These are phyloP conservation scores for Drosophila mayri DNA, from an alignment of 1,140 invertebrate species.

Conservation along the genomic window DNA sequence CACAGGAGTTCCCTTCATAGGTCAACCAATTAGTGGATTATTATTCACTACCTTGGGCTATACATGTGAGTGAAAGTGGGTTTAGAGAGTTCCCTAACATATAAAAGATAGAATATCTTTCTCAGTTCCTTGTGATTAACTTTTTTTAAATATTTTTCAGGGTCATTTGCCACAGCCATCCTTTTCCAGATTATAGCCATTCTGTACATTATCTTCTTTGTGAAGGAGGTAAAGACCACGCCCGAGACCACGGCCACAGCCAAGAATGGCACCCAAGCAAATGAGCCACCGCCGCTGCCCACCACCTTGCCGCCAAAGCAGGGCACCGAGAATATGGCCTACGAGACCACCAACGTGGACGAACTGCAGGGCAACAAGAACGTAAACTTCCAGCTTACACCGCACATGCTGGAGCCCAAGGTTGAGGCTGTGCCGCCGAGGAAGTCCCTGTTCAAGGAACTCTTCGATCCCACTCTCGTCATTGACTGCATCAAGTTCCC, in stretches of 20 bases:
- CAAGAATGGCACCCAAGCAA: slow-evolving; percentile 7
- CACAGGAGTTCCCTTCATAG: slow-evolving; percentile 72
- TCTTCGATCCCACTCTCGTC: slow-evolving; percentile 81
- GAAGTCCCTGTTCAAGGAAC: slow-evolving; percentile 61
- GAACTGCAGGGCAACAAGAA: slow-evolving; percentile 71
- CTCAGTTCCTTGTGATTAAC: neutral
- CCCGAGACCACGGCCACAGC: slow-evolving; percentile 14
- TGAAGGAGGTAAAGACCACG: slow-evolving; percentile 72
- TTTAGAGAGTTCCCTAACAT: neutral
- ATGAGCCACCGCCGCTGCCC: slow-evolving; percentile 39
- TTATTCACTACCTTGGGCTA: slow-evolving; percentile 75
- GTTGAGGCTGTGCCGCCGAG: slow-evolving; percentile 41
- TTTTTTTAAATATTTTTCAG: slow-evolving; percentile 26
- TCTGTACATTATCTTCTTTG: slow-evolving; percentile 75
- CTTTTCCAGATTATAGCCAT: slow-evolving; percentile 77
- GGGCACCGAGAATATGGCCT: slow-evolving; percentile 75
- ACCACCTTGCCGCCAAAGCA: slow-evolving; percentile 34
- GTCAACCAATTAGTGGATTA: slow-evolving; percentile 70
- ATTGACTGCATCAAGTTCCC: slow-evolving; percentile 75
- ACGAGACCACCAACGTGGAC: slow-evolving; percentile 65
- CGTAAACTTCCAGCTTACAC: slow-evolving; percentile 69
- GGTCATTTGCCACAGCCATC: slow-evolving; percentile 70
- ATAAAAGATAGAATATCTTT: neutral
- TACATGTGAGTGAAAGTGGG: slow-evolving; percentile 54
- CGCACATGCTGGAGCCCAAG: slow-evolving; percentile 62